Conservation (phyloP, 2,797 vertebrate genomes). For the Darevskia mixta region DNA sequence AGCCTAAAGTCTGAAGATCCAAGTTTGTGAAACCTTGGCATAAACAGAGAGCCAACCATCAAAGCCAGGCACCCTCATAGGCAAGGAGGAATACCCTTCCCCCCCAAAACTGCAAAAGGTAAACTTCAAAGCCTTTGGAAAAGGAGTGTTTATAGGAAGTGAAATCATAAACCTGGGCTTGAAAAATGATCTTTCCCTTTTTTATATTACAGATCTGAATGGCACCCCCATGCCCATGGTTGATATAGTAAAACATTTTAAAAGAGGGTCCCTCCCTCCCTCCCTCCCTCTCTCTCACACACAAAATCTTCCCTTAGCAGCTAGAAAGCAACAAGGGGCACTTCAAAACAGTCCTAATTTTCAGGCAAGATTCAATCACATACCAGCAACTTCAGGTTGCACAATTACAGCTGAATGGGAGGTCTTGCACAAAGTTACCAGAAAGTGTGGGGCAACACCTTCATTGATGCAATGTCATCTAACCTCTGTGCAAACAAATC, state of each 20-base stretch:
- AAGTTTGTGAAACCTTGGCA: neutral
- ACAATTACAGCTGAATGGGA: too few relatives aligned
- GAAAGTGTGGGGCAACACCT: too few relatives aligned
- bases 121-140: neutral
- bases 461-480: too few relatives aligned
- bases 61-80: neutral
- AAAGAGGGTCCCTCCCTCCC: neutral
- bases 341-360: too few relatives aligned
- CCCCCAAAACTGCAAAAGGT: neutral
- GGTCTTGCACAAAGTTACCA: too few relatives aligned
- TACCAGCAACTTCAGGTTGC: too few relatives aligned
- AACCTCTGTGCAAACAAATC: too few relatives aligned
- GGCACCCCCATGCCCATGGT: neutral
- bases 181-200: neutral
- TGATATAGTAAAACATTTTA: neutral
- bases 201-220: neutral
- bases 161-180: neutral
- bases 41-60: neutral
- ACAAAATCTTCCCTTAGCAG: neutral
- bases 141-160: neutral
- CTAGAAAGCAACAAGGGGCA: neutral
- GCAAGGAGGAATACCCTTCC: rapidly evolving
- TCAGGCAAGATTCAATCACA: too few relatives aligned
- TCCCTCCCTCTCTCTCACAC: neutral
- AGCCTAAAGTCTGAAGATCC: too few relatives aligned